Percentiles rank a stretch among this genome's conserved stretches.
Evolutionary conservation across 2,888 invertebrate genomes (phyloP).

Genomic region (Prosopocoilus inquinatus): DNA sequence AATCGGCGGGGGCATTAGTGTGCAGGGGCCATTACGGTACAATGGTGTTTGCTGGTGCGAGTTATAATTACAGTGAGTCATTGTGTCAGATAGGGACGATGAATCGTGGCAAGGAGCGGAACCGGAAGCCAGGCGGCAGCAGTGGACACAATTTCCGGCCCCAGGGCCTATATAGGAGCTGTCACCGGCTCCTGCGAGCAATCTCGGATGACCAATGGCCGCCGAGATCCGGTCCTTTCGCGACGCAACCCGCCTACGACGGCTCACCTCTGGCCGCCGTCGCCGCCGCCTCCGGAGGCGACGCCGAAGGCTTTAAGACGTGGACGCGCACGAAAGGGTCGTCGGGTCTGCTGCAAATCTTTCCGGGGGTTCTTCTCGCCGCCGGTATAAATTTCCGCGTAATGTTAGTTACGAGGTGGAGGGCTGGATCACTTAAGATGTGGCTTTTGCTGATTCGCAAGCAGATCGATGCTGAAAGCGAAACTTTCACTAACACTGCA

Average conservation of each 20-base stretch:
- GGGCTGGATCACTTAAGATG: no score
- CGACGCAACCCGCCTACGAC: slow-evolving; percentile 28
- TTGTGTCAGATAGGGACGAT: slow-evolving; percentile 12
- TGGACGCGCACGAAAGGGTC: background rate
- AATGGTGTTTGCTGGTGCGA: background rate
- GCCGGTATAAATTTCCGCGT: no score
- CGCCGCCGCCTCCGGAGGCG: background rate
- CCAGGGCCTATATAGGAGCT: slow-evolving; percentile 43
- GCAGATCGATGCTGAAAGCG: no score
- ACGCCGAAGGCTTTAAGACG: background rate
- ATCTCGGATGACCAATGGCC: slow-evolving; percentile 52
- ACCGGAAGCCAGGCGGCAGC: slow-evolving; percentile 48
- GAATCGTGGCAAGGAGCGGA: slow-evolving; percentile 43
- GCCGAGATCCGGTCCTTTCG: slow-evolving; percentile 43
- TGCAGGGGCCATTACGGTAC: no score
- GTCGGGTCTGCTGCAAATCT: background rate
- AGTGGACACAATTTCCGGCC: slow-evolving; percentile 52
- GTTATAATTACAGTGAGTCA: background rate
- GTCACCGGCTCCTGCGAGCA: slow-evolving; percentile 45
- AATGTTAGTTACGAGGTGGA: no score
- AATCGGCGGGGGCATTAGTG: no score
- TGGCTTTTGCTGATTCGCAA: no score
- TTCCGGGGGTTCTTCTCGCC: background rate
- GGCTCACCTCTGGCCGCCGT: slow-evolving; percentile 5
- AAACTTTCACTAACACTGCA: no score